Evolutionary conservation across 2,113 vertebrate genomes (phyloP).

Genomic region (Tor tambroides): DNA sequence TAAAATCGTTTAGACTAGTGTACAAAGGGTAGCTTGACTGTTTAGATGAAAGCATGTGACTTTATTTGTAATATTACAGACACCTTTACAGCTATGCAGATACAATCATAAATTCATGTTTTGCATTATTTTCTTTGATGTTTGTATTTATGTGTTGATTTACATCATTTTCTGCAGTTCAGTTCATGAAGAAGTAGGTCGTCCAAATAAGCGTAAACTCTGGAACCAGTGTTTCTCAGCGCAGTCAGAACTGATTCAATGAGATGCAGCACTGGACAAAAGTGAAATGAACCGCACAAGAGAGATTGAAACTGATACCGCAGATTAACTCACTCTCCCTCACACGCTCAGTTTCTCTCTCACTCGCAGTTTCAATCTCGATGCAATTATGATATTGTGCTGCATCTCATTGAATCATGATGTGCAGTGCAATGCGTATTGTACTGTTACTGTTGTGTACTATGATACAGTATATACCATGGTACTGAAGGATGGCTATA

Average conservation of each 20-base stretch:
- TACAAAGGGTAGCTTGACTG: not conserved
- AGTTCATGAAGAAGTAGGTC: not conserved
- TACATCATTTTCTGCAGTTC: not conserved
- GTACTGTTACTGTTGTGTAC: not conserved
- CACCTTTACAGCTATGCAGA: not conserved
- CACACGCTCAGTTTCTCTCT: not conserved
- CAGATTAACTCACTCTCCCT: not conserved
- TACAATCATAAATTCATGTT: not conserved
- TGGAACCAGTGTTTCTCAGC: not conserved
- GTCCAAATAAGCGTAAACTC: not conserved
- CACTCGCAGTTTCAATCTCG: not conserved
- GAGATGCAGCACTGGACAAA: slow-evolving; percentile 2
- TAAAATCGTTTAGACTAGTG: not conserved
- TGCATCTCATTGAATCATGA: not conserved
- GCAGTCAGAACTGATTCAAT: not conserved
- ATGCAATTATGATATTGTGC: slow-evolving; percentile 2
- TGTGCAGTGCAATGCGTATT: not conserved
- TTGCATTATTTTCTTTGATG: not conserved
- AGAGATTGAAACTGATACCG: not conserved
- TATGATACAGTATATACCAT: not conserved
- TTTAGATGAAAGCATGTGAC: not conserved
- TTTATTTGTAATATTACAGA: too few species aligned
- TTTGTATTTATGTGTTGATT: not conserved
- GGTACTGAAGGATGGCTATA: not conserved
- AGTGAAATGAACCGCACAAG: not conserved